phyloP scores from a whole-genome alignment of 2,888 invertebrate genomes.

The Cephalotes varians region DNA sequence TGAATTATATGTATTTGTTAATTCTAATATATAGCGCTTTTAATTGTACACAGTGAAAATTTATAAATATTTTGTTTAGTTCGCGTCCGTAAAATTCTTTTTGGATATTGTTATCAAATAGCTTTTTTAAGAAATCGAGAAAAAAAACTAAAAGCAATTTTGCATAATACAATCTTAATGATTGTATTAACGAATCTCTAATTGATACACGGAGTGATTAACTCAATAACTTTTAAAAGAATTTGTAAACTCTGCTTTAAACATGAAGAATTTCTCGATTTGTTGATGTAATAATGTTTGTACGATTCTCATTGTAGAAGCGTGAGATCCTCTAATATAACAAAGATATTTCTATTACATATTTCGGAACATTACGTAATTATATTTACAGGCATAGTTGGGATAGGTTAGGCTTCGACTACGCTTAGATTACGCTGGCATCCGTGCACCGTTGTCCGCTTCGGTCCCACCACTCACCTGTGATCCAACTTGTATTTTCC shows the following conservation, averaged over 20 bases:
- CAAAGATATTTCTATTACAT: background rate
- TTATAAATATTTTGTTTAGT: background rate
- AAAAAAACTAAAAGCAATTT: background rate
- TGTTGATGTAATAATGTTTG: background rate
- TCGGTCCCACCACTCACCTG: slow-evolving; percentile 64
- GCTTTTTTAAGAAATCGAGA: background rate
- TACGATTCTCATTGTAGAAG: background rate
- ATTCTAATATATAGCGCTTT: background rate
- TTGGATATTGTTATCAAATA: background rate
- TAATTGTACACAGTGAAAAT: background rate
- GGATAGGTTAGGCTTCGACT: slow-evolving; percentile 69
- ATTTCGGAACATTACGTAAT: slow-evolving; percentile 33
- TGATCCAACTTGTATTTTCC: slow-evolving; percentile 66
- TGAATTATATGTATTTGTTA: background rate
- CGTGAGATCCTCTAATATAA: background rate
- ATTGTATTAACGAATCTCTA: background rate
- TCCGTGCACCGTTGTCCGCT: slow-evolving; percentile 42
- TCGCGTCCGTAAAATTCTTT: background rate
- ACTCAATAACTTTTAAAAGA: background rate
- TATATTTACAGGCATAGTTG: slow-evolving; percentile 55
- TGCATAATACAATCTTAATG: background rate
- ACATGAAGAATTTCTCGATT: background rate
- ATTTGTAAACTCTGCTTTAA: background rate
- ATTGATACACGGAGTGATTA: background rate
- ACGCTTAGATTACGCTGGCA: slow-evolving; percentile 64